Evolutionary conservation across 2,113 vertebrate species (phyloP), one percentile per base, ranked within the genome.

Genomic region (Phodopus roborovskii): DNA sequence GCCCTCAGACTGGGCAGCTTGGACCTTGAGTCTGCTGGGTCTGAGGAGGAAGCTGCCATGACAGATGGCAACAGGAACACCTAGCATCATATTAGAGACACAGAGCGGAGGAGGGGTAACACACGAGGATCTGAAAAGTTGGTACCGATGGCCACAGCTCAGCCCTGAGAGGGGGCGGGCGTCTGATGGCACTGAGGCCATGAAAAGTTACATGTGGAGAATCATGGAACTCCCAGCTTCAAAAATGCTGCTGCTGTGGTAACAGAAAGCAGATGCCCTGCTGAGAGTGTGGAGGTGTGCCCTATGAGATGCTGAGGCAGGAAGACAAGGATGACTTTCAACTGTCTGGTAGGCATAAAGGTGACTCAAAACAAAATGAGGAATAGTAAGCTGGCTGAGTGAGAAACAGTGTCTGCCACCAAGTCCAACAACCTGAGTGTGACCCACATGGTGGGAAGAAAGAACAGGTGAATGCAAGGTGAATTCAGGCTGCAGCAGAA

Each of bases 391-490:
- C 28, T 7, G 5, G 9, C 9, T 0, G 17, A 84, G 60, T 33
- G 60, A 19, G 42, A 5, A 33, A 30, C 45, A 39, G n/a, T 58
- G 8, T 60, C 24, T 42, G n/a, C 64, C 39, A 30, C 0, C 26
- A 45, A 8, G n/a, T 6, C 58, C 8, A 3, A 30, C n/a, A 10
- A 8, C 22, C 26, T 0, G 8, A 20, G 39, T 8, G 22, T 17
- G 39, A 19, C 5, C 15, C 60, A 16, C 39, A 45, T 4, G 4
- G 7, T 9, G 4, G 28, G 8, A 16, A 16, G 39, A 83, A 50
- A 28, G n/a, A 62, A 16, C 0, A 1, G 22, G 42, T 1, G 7
- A 7, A 50, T 9, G 16, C 26, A 50, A 42, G 68, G 22, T 12
- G 20, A 5, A 1, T 7, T 26, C 4, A 5, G 33, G 33, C 68